These are phyloP conservation scores for Calyptommatus sinebrachiatus DNA, from an alignment of 2,113 vertebrate genomes.

Conservation along the genomic window DNA sequence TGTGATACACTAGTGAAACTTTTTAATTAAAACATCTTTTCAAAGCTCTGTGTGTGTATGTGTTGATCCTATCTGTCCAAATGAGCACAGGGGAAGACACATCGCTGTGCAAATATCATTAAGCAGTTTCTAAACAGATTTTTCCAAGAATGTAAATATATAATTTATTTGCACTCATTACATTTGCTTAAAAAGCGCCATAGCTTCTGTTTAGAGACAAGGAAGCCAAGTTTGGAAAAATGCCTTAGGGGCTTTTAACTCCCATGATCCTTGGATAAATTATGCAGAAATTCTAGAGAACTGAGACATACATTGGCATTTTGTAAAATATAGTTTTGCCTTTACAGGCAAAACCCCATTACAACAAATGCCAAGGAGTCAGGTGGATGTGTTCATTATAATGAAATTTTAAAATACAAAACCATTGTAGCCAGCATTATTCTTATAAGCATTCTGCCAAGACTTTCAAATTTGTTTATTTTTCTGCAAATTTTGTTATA, in stretches of 20 bases:
- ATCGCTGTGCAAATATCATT: slow-evolving; percentile 11
- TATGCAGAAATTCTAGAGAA: background rate
- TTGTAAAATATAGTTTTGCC: background rate
- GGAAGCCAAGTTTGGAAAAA: background rate
- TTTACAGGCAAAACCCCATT: no score
- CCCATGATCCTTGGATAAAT: no score
- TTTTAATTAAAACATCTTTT: slow-evolving; percentile 48
- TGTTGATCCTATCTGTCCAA: slow-evolving; percentile 55
- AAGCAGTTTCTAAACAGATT: slow-evolving; percentile 44
- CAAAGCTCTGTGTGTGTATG: slow-evolving; percentile 5
- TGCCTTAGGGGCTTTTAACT: no score
- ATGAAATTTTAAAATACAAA: no score
- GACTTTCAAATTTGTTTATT: no score
- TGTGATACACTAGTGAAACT: slow-evolving; percentile 35
- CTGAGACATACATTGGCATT: background rate
- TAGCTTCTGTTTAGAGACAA: slow-evolving; percentile 22
- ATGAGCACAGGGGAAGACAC: slow-evolving; percentile 8
- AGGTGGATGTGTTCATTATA: no score
- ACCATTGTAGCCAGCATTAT: no score
- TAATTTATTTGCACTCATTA: slow-evolving; percentile 30
- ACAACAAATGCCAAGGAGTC: no score
- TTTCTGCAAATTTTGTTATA: no score
- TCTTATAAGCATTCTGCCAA: no score
- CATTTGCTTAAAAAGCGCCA: slow-evolving; percentile 44
- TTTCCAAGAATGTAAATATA: slow-evolving; percentile 53